phyloP scores from a whole-genome alignment of 2,888 invertebrate genomes.

The Aplocera efformata region DNA sequence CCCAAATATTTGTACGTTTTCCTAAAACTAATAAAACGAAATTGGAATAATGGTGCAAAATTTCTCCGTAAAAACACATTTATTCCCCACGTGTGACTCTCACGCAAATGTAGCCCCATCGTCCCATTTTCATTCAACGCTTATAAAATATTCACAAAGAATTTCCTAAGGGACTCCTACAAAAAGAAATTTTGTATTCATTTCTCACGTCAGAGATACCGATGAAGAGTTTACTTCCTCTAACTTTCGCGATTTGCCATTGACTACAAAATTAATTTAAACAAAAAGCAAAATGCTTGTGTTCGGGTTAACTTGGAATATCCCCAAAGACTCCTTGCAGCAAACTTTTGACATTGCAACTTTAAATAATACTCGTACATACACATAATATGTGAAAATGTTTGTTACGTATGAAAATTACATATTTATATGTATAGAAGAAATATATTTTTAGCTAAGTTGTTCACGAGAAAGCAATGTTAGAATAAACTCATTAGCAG shows the following conservation, averaged over 20 bases:
- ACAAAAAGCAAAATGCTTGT: conserved; percentile 19
- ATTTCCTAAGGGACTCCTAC: conserved; percentile 27
- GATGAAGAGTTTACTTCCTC: conserved; percentile 28
- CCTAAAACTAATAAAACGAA: too few relatives aligned
- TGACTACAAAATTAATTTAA: conserved; percentile 25
- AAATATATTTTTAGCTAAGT: too few relatives aligned
- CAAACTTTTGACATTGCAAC: not conserved
- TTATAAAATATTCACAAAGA: conserved; percentile 39
- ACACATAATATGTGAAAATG: too few relatives aligned
- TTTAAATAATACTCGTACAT: too few relatives aligned
- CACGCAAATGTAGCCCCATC: conserved; percentile 13
- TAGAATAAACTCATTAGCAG: too few relatives aligned
- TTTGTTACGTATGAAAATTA: too few relatives aligned
- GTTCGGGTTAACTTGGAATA: conserved; percentile 13
- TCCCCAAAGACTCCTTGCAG: conserved; percentile 14
- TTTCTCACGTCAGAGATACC: conserved; percentile 30
- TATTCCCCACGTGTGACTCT: conserved; percentile 16
- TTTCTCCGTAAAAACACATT: conserved; percentile 15
- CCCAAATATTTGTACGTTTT: too few relatives aligned
- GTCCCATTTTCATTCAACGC: conserved; percentile 30
- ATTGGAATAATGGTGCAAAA: not conserved
- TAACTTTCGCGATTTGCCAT: conserved; percentile 25
- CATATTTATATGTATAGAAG: too few relatives aligned
- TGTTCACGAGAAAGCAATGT: too few relatives aligned
- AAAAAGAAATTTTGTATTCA: conserved; percentile 40